Evolutionary conservation across 2,113 vertebrate genomes (phyloP), one percentile per base, ranked within the genome.

Genomic region (Bostrychus sinensis): DNA sequence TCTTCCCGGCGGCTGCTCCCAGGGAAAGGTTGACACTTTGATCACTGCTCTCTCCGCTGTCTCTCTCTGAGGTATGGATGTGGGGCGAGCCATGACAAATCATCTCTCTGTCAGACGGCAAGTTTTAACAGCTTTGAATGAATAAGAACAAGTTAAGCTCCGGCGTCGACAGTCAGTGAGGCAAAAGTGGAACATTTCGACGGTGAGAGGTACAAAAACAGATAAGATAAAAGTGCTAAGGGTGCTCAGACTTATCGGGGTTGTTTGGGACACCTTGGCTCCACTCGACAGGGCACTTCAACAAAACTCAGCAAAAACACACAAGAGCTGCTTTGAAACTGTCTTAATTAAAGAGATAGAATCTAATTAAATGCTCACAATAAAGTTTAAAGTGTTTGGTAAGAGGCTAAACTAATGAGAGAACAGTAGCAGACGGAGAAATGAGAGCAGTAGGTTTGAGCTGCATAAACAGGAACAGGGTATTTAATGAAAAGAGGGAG

Each of bases 281-380:
- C 61, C 42, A 36, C 28, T 72, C 36, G 17, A 66, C 13, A 51
- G 61, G 37, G 28, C 6, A 32, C 0, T 20, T 19, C 54, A 69
- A 54, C 9, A 66, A 55, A 75, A 55, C 14, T 41, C 16, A 39
- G 43, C 11, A 19, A 64, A 80, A 69, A n/a, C 39, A 59, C 20
- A 65, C 23, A 62, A 66, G 0, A 20, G 34, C n/a, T 16, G 3
- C 5, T 53, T 68, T 63, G 66, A 57, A 37, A 42, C 23, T 7
- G 28, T 62, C 9, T 45, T 77, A 73, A 77, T 84, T 78, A 67
- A 76, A 75, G 34, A 73, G 66, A 78, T 60, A 36, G 7, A 54
- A 66, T 72, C 65, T 76, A 72, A 84, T 78, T 79, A 75, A 79
- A 79, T 75, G 48, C 72, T 68, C 65, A 50, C 41, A 41, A 2